Base-by-base conservation (phyloP, 2,797 vertebrate genomes). In the Ammospiza maritima region DNA sequence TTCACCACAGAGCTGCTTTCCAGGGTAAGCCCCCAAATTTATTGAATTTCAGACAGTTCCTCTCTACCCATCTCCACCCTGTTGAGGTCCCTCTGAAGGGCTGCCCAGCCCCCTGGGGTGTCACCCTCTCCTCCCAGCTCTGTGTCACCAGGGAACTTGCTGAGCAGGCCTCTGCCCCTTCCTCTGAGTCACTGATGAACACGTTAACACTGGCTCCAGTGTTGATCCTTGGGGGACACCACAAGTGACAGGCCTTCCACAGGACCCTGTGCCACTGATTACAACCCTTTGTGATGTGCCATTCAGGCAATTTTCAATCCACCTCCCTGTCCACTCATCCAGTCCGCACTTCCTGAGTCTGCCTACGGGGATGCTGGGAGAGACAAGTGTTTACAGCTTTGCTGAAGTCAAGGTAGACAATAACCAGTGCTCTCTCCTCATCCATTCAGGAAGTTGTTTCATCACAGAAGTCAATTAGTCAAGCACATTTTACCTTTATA, bases 121-220 rank as follows among this genome's bases (percentile, higher is more conserved):
- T 8, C 0, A 0, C 6, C 25, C 29, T 7, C 34, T 54, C 7
- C 14, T 61, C 25, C 2, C 48, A 69, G 10, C 16, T 61, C 14
- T 61, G 29, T 76, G 29, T 11, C 13, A 17, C 17, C 29, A 26
- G 25, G 2, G 25, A 56, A 21, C 13, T 18, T 48, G 1, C 34
- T 54, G 65, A 62, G 34, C 11, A 76, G 29, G 2, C 2, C 1
- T 23, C 54, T 60, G 27, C 10, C 27, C 29, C 27, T 67, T 75
- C 40, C 1, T 2, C n/a, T 1, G 2, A 69, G 40, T 54, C n/a
- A 17, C 0, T 60, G 38, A n/a, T 51, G 15, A 29, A 4, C 1
- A 45, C 38, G 4, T 53, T n/a, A 38, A 5, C 38, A 16, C 18
- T 61, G n/a, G 7, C 47, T 5, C 2, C n/a, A 25, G 23, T 76